These are phyloP conservation scores for Hypomecis atomaria DNA, from an alignment of 2,888 invertebrate genomes.

Conservation along the genomic window DNA sequence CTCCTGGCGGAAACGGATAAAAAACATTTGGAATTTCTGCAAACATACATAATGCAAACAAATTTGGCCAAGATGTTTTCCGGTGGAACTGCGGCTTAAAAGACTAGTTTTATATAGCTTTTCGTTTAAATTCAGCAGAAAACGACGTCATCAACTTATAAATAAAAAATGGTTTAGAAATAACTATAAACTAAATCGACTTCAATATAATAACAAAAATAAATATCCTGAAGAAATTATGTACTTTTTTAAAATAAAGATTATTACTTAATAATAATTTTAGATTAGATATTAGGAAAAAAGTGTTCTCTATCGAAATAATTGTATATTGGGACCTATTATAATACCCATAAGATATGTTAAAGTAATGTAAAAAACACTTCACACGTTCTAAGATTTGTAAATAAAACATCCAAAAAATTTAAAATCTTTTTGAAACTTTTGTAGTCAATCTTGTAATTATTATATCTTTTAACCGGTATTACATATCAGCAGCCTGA, in stretches of 20 bases:
- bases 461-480: neutral
- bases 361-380: slow-evolving; percentile 1
- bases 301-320: slow-evolving; percentile 38
- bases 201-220: too few species aligned
- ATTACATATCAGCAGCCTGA: slow-evolving; percentile 4
- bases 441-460: slow-evolving; percentile 2
- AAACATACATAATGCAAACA: too few species aligned
- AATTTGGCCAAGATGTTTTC: too few species aligned
- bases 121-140: too few species aligned
- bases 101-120: too few species aligned
- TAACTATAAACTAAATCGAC: too few species aligned
- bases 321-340: slow-evolving; percentile 46
- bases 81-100: too few species aligned
- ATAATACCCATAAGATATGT: slow-evolving; percentile 29
- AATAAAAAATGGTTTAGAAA: too few species aligned
- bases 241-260: neutral
- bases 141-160: too few species aligned
- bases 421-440: neutral
- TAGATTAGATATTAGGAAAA: slow-evolving; percentile 30
- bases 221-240: too few species aligned
- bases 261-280: slow-evolving; percentile 22
- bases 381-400: neutral
- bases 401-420: slow-evolving; percentile 5
- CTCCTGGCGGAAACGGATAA: too few species aligned
- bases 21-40: too few species aligned